phyloP scores from a whole-genome alignment of 2,113 vertebrate species.

The Dendrocopos noguchii region DNA sequence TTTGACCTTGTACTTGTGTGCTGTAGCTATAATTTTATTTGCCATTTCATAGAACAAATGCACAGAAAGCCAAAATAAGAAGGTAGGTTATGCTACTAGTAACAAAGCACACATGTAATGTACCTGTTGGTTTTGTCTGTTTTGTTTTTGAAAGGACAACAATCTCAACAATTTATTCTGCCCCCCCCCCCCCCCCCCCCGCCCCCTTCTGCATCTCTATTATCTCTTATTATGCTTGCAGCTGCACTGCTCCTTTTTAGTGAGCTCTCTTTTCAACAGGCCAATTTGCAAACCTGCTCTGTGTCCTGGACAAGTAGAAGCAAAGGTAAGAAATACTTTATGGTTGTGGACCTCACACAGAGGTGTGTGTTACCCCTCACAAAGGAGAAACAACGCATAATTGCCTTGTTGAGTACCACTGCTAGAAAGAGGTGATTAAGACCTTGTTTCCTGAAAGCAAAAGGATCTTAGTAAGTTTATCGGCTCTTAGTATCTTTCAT shows the following conservation, averaged over 20 bases:
- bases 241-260: slow-evolving; percentile 42
- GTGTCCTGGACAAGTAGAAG: background rate
- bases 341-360: background rate
- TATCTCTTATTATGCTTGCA: slow-evolving; percentile 42
- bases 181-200: background rate
- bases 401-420: background rate
- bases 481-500: background rate
- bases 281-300: slow-evolving; percentile 41
- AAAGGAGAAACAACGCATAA: background rate
- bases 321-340: slow-evolving; percentile 16
- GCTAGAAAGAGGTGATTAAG: background rate
- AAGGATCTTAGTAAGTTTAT: background rate
- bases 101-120: slow-evolving; percentile 7
- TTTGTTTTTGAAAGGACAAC: slow-evolving; percentile 53
- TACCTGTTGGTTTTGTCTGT: slow-evolving; percentile 31
- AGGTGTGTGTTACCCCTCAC: background rate
- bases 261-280: slow-evolving; percentile 45
- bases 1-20: slow-evolving; percentile 85
- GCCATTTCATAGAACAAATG: slow-evolving; percentile 76
- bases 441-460: background rate
- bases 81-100: slow-evolving; percentile 42
- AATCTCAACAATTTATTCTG: slow-evolving; percentile 27
- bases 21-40: slow-evolving; percentile 82
- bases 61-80: slow-evolving; percentile 69
- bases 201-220: slow-evolving; percentile 42